Evolutionary conservation across 2,888 invertebrate species (phyloP), one percentile per base, ranked within the genome.

Genomic region (Macropis europaea): DNA sequence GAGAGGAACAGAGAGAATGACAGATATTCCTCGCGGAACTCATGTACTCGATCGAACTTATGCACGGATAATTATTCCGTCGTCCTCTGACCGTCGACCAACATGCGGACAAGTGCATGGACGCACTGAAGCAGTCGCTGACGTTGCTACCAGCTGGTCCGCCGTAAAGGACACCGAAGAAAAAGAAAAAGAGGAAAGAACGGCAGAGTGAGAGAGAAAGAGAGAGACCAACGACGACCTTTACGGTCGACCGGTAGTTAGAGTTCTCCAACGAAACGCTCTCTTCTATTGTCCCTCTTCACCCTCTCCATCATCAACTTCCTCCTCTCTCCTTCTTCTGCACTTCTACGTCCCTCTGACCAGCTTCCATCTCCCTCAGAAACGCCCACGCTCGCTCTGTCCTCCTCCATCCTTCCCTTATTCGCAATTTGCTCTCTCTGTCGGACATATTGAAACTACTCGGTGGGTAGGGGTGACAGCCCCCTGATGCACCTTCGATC

Each of bases 211-310:
- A 43, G 42, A 30, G 38, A 11, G 38, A 22, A 19, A 57, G 24
- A 17, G 62, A 52, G 57, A 38, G 5, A 26, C 34, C 54, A 66
- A 47, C 69, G 54, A 34, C 79, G 82, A 79, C 79, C 81, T 79
- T 82, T 77, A 79, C 66, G 77, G 63, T 73, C 69, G 76, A 66
- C 68, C 69, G 64, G 60, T 67, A 63, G 48, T 63, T 66, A 57
- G 71, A 73, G 77, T 83, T 80, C 79, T 82, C 64, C 56, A 47
- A 48, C 72, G 64, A 66, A 66, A 66, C 60, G 56, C 64, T 60
- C 30, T 19, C 59, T 43, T 47, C 15, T 45, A 38, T 28, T 42
- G 5, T 30, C 17, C 24, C 34, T 42, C 43, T 43, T 45, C 56
- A 11, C 36, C 40, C 28, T 68, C 53, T 26, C 26, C 53, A 3